Evolutionary conservation across 2,113 vertebrate genomes (phyloP), one percentile per base, ranked within the genome.

Genomic region (Camelus bactrianus): DNA sequence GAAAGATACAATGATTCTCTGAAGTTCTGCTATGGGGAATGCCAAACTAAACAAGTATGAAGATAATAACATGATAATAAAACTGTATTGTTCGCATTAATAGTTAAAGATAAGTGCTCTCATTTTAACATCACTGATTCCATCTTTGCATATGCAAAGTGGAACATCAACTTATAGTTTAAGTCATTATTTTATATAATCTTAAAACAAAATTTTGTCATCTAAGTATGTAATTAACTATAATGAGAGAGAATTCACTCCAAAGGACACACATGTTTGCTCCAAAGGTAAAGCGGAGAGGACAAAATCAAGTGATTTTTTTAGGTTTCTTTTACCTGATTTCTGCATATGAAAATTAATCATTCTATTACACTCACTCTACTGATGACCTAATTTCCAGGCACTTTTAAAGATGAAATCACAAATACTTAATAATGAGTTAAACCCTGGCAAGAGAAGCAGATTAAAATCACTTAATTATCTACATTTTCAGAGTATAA

Each of bases 101-200:
- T 22, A 73, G 6, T 72, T 65, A 46, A 69, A 96, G 86, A 11
- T 89, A 96, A 95, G 95, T 69, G 50, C 46, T 56, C 56, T 93
- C 87, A 95, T 50, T 84, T 50, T 81, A 67, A 67, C 7, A 87
- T 85, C 64, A 94, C 69, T 85, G 77, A 96, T 97, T 54, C 20
- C 52, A 95, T 38, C 64, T 97, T 94, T 60, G 86, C 75, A 96
- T 54, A 91, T 93, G 58, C 50, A 93, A 94, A 88, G 70, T 79
- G 70, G 79, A 86, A 89, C 72, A 98, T 96, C 96, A 96, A 87
- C 38, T 62, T 95, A 17, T 17, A 96, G 97, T 97, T 98, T 97
- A 97, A 96, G 86, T 92, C 62, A 95, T 52, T 96, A 97, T 93
- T 91, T 97, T 91, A 97, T 94, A 97, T 93, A 6, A 93, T 94